Percentiles rank a stretch among this genome's conserved stretches.
Evolutionary conservation across 2,797 vertebrate genomes (phyloP).

Genomic region (Galagoides demidoff): DNA sequence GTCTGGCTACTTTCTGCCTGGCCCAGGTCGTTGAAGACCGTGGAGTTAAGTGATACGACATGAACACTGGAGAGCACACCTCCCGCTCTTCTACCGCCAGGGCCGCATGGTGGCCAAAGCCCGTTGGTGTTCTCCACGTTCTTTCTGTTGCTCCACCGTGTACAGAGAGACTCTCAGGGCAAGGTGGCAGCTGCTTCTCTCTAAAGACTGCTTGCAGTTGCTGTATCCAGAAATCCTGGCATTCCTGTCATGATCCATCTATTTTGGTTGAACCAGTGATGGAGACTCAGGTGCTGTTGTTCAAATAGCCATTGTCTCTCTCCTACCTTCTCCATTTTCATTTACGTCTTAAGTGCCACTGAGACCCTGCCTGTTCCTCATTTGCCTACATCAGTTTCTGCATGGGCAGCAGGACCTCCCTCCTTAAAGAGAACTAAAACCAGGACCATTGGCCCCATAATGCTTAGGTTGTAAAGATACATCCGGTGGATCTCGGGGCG

Average conservation of each 20-base stretch:
- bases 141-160: not conserved
- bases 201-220: not conserved
- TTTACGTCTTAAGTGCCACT: not conserved
- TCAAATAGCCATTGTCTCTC: not conserved
- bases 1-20: not conserved
- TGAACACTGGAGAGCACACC: not conserved
- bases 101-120: not conserved
- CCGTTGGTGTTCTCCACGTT: rapidly evolving
- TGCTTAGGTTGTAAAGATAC: not conserved
- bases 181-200: not conserved
- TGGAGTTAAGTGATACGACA: not conserved
- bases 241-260: not conserved
- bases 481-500: too few species aligned
- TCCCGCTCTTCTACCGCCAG: not conserved
- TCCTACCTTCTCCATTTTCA: not conserved
- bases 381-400: not conserved
- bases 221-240: not conserved
- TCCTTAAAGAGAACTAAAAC: not conserved
- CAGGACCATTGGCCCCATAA: too few species aligned
- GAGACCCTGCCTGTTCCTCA: not conserved
- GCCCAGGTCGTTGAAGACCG: not conserved
- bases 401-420: not conserved
- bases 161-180: rapidly evolving
- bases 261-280: not conserved
- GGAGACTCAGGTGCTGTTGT: not conserved